A percentile compares a stretch with the other conserved stretches of the same genome.
Evolutionary conservation across 2,113 vertebrate genomes (phyloP).

Genomic region (Calonectris borealis): DNA sequence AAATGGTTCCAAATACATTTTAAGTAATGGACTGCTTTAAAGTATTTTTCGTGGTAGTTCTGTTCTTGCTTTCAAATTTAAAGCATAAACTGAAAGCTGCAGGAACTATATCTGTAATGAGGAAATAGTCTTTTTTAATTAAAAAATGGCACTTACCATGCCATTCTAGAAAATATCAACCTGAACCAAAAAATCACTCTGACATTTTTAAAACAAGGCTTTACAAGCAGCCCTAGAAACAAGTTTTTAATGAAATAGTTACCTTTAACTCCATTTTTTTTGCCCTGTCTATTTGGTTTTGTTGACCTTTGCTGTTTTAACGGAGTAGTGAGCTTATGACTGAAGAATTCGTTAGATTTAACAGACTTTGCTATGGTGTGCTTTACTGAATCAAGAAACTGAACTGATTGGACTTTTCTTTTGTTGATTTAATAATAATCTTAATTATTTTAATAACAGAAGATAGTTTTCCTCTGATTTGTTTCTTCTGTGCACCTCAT

Average conservation of each 20-base stretch:
- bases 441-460: neutral
- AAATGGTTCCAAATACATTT: rapidly evolving
- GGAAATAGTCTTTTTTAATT: neutral
- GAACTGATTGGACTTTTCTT: neutral
- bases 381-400: neutral
- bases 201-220: neutral
- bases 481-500: neutral
- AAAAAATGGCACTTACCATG: neutral
- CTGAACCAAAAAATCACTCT: neutral
- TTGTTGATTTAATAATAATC: neutral
- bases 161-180: neutral
- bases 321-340: neutral
- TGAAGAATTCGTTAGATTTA: neutral
- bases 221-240: neutral
- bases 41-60: neutral
- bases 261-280: neutral
- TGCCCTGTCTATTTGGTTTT: rapidly evolving
- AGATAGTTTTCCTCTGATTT: neutral
- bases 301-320: neutral
- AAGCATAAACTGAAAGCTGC: neutral
- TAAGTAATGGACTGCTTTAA: neutral
- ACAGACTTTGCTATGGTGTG: neutral
- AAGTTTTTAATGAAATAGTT: neutral
- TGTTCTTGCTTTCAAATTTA: neutral
- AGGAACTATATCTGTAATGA: neutral